A percentile compares a stretch with the other conserved stretches of the same genome.
Evolutionary conservation across 2,888 invertebrate species (phyloP).

Genomic region (Leucania comma): DNA sequence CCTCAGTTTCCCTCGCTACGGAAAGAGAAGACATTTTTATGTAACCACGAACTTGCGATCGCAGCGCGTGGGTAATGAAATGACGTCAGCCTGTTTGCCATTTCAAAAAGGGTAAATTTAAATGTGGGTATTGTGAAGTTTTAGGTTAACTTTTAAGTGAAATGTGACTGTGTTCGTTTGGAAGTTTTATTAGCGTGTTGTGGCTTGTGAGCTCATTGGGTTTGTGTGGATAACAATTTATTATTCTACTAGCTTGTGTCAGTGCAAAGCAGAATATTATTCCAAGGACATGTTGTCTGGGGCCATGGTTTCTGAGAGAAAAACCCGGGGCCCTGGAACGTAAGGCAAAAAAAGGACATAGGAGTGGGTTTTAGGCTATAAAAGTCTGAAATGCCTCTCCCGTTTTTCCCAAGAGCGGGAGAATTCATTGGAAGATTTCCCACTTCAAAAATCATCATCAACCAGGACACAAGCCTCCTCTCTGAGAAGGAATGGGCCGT

Average conservation of each 20-base stretch:
- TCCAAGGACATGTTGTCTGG: neutral
- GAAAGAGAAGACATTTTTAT: conserved; percentile 68
- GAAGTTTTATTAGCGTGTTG: conserved; percentile 25
- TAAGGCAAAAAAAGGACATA: no score
- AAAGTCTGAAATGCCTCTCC: no score
- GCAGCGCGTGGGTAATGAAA: conserved; percentile 55
- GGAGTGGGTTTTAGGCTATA: no score
- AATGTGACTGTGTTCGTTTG: neutral
- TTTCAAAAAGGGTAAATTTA: conserved; percentile 33
- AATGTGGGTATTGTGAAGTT: conserved; percentile 26
- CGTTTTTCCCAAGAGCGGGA: no score
- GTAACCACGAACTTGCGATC: conserved; percentile 52
- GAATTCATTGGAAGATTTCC: no score
- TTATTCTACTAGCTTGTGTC: no score
- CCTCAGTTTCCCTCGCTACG: conserved; percentile 60
- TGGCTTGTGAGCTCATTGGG: neutral
- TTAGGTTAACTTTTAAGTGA: conserved; percentile 3
- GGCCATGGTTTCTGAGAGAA: no score
- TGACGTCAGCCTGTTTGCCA: conserved; percentile 54
- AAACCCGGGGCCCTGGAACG: no score
- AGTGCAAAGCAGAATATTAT: neutral
- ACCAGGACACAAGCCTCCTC: no score
- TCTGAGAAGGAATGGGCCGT: no score
- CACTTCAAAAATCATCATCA: no score
- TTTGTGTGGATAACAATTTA: neutral